These are phyloP conservation scores for Coregonus suidteri DNA, from an alignment of 2,797 vertebrate genomes.

Conservation along the genomic window DNA sequence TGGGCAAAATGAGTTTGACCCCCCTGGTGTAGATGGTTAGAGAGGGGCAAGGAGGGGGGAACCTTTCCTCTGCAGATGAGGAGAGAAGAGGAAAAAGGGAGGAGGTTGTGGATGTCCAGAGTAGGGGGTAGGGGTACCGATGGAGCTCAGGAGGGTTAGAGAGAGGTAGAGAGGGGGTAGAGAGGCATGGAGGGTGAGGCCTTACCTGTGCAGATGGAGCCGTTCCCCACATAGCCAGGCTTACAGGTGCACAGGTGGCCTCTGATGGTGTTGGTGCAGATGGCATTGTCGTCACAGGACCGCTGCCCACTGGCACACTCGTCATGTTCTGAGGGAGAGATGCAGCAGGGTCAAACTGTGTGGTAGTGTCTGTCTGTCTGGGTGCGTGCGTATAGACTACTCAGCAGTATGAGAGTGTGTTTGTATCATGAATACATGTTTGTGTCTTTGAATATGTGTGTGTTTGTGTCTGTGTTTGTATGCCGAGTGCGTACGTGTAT, in stretches of 20 bases:
- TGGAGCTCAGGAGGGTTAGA: not conserved
- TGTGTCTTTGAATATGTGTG: not conserved
- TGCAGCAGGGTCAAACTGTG: not conserved
- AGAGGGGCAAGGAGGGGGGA: not conserved
- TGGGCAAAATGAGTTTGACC: no score
- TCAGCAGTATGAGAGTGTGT: not conserved
- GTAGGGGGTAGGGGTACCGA: not conserved
- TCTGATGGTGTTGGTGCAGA: slow-evolving; percentile 90
- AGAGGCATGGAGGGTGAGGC: slow-evolving; percentile 7
- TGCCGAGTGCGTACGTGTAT: not conserved
- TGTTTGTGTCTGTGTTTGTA: not conserved
- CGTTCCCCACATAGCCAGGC: slow-evolving; percentile 90
- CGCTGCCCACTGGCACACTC: slow-evolving; percentile 82
- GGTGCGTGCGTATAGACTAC: not conserved
- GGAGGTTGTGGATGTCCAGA: not conserved
- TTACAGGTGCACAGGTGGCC: slow-evolving; percentile 95
- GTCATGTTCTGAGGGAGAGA: slow-evolving; percentile 80
- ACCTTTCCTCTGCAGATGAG: not conserved
- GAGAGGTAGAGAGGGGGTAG: not conserved
- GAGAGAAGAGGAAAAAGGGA: not conserved
- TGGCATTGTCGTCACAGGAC: slow-evolving; percentile 86
- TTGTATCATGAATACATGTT: not conserved
- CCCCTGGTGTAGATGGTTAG: not conserved
- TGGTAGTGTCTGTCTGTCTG: slow-evolving; percentile 9
- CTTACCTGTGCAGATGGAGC: slow-evolving; percentile 89